Evolutionary conservation across 2,113 vertebrate genomes (phyloP).

Genomic region (Addax nasomaculatus): DNA sequence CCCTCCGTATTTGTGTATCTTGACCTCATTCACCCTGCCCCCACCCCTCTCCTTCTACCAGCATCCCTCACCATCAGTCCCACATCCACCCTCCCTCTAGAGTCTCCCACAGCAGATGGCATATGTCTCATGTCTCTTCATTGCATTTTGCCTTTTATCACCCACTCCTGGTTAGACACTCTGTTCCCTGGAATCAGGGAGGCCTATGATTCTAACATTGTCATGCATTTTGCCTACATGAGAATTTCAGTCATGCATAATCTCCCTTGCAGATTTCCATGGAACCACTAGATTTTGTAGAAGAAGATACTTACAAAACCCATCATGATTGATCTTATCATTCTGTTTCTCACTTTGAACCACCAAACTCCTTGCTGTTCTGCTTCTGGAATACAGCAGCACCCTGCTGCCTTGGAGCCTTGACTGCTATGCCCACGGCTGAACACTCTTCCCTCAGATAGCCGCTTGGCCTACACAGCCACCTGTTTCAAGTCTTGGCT

Average conservation of each 20-base stretch:
- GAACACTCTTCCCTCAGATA: neutral
- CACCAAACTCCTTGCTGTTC: neutral
- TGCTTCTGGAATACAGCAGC: neutral
- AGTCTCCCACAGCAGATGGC: neutral
- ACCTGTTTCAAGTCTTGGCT: neutral
- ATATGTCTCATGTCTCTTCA: neutral
- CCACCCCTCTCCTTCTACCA: neutral
- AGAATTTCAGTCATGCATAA: neutral
- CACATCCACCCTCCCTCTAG: neutral
- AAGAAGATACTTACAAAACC: neutral
- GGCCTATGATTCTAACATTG: neutral
- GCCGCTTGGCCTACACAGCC: fast-evolving
- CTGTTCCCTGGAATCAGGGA: neutral
- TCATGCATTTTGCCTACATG: neutral
- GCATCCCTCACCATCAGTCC: neutral
- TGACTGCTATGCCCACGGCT: neutral
- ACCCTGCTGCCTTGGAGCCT: neutral
- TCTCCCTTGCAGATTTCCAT: neutral
- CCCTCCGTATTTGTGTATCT: neutral
- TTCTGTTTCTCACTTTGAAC: neutral
- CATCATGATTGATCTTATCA: neutral
- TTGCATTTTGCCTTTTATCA: neutral
- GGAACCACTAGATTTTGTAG: neutral
- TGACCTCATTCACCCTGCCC: neutral
- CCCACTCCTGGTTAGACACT: neutral